Base-by-base conservation (phyloP, 2,888 invertebrate species). In the Drosophila demipolita region DNA sequence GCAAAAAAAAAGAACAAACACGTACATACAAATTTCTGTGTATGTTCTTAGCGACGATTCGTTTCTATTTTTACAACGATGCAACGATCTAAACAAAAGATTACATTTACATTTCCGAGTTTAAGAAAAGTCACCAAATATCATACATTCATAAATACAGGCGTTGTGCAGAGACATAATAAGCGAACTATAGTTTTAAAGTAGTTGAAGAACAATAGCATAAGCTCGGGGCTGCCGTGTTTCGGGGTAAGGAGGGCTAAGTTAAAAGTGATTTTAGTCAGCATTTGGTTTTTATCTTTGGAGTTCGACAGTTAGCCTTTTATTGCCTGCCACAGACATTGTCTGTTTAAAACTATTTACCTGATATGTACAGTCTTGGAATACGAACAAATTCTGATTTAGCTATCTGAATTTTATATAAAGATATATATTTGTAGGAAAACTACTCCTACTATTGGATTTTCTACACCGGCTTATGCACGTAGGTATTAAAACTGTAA, bases 181-280 rank as follows among this genome's bases (percentile, higher is more conserved):
- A 42, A 36, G 36, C 26, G 48, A 50, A 48, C 26, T 64, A 38
- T 48, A 52, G 45, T 40, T 48, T 48, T 32, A 58, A 66, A 57
- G 53, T 52, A 57, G 40, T 53, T 38, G 29, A 68, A 86, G 87
- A 83, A 83, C 89, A 83, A 83, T 83, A 80, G 89, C 63, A 7
- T 11, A 54, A 45, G 32, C 40, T 53, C 35, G 63, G 36, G 49
- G 29, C 33, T 42, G 36, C 11, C 50, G 17, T 66, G 40, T 23
- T 53, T n/a, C 15, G 23, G 33, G 57, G 40, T 11, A 52, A 35
- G 11, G 49, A 52, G 40, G 12, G n/a, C 12, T 52, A 33, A 45
- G 23, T 45, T 40, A 33, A 42, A 55, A 80, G 73, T 58, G 57
- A 70, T 54, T 58, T 62, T 49, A 29, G 50, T 59, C 40, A 60